phyloP scores from a whole-genome alignment of 2,797 vertebrate species.

The Cyclura pinguis region DNA sequence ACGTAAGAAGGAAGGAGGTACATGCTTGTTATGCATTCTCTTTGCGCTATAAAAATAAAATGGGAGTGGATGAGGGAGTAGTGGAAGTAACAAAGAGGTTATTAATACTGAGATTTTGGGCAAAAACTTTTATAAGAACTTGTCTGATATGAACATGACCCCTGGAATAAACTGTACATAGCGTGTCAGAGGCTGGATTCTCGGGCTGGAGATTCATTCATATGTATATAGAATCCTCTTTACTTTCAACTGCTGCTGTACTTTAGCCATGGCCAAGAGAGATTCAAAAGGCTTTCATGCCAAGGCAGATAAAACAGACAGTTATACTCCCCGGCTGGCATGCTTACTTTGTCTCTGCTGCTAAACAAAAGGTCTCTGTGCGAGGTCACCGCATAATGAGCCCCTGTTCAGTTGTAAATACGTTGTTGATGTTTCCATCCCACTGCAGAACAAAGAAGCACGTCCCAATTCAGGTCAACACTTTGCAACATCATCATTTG shows the following conservation, averaged over 20 bases:
- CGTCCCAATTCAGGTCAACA: slow-evolving; percentile 84
- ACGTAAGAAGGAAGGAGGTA: background rate
- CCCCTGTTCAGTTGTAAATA: slow-evolving; percentile 82
- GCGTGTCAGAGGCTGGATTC: slow-evolving; percentile 30
- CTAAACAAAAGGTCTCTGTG: slow-evolving; percentile 86
- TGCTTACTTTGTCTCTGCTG: slow-evolving; percentile 76
- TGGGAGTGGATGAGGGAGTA: background rate
- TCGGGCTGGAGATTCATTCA: slow-evolving; percentile 36
- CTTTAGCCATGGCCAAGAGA: slow-evolving; percentile 65
- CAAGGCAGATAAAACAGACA: slow-evolving; percentile 73
- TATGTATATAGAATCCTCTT: slow-evolving; percentile 59
- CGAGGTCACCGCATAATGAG: slow-evolving; percentile 83
- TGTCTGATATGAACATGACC: slow-evolving; percentile 44
- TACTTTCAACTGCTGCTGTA: slow-evolving; percentile 69
- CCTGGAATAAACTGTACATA: slow-evolving; percentile 49
- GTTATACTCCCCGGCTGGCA: slow-evolving; percentile 77
- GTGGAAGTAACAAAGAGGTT: background rate
- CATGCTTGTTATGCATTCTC: background rate
- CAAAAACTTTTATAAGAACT: slow-evolving; percentile 17
- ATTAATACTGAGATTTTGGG: slow-evolving; percentile 5
- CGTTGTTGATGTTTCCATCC: slow-evolving; percentile 82
- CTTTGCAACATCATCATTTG: slow-evolving; percentile 76
- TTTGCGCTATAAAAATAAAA: slow-evolving; percentile 3
- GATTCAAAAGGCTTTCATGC: slow-evolving; percentile 74
- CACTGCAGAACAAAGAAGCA: slow-evolving; percentile 83